Percentiles rank a stretch among this genome's conserved stretches.
Conservation (phyloP, 2,888 invertebrate genomes). For the Thysanoteuthis rhombus region DNA sequence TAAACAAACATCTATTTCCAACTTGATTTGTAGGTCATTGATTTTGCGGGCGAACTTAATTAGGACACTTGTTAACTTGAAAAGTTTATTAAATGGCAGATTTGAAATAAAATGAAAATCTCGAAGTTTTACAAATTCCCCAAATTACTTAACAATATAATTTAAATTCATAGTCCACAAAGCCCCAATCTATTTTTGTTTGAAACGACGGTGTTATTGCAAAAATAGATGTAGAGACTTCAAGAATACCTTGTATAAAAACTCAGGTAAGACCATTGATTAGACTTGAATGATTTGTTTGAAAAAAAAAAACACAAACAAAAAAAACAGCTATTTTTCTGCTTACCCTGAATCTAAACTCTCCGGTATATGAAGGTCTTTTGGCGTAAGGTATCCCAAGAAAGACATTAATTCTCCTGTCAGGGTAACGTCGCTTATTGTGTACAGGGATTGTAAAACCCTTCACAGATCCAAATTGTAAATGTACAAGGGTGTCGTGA, state of each 20-base stretch:
- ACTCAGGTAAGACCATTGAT: background rate
- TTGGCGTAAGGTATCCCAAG: slow-evolving; percentile 70
- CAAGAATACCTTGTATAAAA: background rate
- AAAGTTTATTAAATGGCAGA: too few relatives aligned
- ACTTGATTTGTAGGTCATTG: too few relatives aligned
- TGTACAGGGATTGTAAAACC: slow-evolving; percentile 55
- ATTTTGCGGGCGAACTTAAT: too few relatives aligned
- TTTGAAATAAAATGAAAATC: too few relatives aligned
- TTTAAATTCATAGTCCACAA: too few relatives aligned
- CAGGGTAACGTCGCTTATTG: slow-evolving; percentile 44
- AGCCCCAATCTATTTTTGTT: too few relatives aligned
- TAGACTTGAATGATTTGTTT: too few relatives aligned
- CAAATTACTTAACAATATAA: too few relatives aligned
- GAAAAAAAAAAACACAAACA: background rate
- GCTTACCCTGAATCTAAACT: slow-evolving; percentile 46
- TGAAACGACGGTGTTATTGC: too few relatives aligned
- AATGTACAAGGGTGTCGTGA: background rate
- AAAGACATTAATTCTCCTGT: slow-evolving; percentile 62
- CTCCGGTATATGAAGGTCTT: slow-evolving; percentile 71
- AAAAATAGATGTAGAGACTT: background rate
- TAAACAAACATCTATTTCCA: too few relatives aligned
- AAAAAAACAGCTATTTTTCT: background rate
- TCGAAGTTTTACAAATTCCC: too few relatives aligned
- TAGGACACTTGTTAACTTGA: too few relatives aligned
- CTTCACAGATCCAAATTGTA: slow-evolving; percentile 46